Base-by-base conservation (phyloP, 1,140 invertebrate species). In the Artemia franciscana region DNA sequence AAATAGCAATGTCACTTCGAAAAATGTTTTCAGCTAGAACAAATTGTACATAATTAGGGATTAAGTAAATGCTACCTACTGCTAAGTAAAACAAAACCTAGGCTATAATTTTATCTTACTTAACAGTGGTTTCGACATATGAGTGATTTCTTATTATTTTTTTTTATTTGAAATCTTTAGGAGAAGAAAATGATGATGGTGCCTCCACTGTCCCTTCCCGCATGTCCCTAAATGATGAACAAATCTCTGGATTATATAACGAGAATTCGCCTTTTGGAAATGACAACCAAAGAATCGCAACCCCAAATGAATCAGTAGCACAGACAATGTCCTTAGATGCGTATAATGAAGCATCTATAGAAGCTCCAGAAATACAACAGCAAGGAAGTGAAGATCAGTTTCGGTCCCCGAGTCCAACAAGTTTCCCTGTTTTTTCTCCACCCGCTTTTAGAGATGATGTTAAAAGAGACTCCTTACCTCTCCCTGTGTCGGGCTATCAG, bases 241-340 rank as follows among this genome's bases (percentile, higher is more conserved):
- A 51, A 51, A 51, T 51, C 39, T 51, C 39, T 18, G 39, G 39
- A 1, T 18, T 18, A 12, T 51, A 15, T 18, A 18, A 15, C 39
- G 39, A 51, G 21, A 51, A 51, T 18, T 18, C 39, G 12, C 21
- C 39, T 3, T 51, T 51, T 18, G n/a, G n/a, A n/a, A n/a, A n/a
- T n/a, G n/a, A n/a, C n/a, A 12, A 12, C 39, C 39, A 15, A 15
- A 12, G 39, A 15, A 12, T 18, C 3, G 21, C 21, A 12, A 51
- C 39, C 39, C 39, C 39, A 2, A 12, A 51, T 12, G 39, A 51
- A 66, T 90, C 87, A 1, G 87, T 88, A 0, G 78, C 85, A 1
- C 81, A 86, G 75, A 87, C 87, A 1, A 80, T 83, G 12, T 86
- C 86, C 3, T 78, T 90, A 3, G 88, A 91, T 62, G 86, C 83